A percentile compares a stretch with the other conserved stretches of the same genome.
Conservation (phyloP, 1,140 invertebrate species). For the Drosophila kikkawai region DNA sequence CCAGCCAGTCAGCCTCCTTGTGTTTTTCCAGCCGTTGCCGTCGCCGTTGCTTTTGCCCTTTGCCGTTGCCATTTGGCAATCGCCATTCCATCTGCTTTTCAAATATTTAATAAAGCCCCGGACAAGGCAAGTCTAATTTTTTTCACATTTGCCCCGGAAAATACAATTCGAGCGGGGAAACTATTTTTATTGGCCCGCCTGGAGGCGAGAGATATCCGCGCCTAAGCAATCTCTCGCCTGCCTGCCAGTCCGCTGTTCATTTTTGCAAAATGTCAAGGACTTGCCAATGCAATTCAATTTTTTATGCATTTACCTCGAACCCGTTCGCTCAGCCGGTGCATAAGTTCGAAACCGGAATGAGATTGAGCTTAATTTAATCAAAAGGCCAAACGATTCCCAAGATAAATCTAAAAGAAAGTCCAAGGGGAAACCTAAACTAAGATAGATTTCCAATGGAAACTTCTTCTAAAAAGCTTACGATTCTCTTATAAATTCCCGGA, state of each 20-base stretch:
- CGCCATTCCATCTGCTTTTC: conserved; percentile 59
- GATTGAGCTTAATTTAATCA: conserved; percentile 67
- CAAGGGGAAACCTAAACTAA: neutral
- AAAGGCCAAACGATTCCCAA: conserved; percentile 34
- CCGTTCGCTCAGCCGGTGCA: conserved; percentile 2
- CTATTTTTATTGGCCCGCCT: conserved; percentile 69
- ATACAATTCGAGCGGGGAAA: conserved; percentile 52
- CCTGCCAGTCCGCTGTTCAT: conserved; percentile 59
- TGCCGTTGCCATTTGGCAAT: conserved; percentile 55
- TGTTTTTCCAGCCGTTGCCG: conserved; percentile 36
- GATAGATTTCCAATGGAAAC: neutral
- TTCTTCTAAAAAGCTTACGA: neutral
- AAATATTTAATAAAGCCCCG: conserved; percentile 79
- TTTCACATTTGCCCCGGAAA: conserved; percentile 44
- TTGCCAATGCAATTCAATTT: conserved; percentile 72
- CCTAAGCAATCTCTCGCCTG: conserved; percentile 10
- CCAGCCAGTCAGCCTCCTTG: conserved; percentile 25
- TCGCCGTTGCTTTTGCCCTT: conserved; percentile 33
- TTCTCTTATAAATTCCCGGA: neutral
- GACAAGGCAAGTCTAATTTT: conserved; percentile 67
- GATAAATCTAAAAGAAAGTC: neutral
- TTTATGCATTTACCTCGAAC: conserved; percentile 64
- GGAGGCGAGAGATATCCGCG: conserved; percentile 47
- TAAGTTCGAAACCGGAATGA: conserved; percentile 38
- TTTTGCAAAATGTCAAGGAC: conserved; percentile 79